Evolutionary conservation across 2,797 vertebrate genomes (phyloP), one percentile per base, ranked within the genome.

Genomic region (Onychomys leucogaster): DNA sequence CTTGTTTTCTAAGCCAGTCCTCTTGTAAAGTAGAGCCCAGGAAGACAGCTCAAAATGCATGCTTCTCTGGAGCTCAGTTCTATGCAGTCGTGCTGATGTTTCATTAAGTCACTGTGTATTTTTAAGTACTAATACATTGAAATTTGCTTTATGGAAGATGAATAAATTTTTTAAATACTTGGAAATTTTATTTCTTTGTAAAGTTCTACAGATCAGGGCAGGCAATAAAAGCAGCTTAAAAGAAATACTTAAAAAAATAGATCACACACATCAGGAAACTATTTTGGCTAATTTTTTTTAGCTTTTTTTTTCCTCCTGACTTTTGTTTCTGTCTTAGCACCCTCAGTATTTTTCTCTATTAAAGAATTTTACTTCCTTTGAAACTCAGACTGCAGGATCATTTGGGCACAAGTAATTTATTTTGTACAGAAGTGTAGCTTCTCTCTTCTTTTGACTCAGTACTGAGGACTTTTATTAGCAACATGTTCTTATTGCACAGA

Each of bases 21-120:
- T 57, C 80, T 89, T 93, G 43, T 94, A 97, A 97, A 88, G 41
- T 90, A 94, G 96, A 94, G 95, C 92, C 97, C 91, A 97, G 97
- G 95, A 96, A 96, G 93, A 96, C 82, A 90, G 91, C 67, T 89
- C 57, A 52, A 71, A 92, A 49, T 89, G 78, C 88, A 10, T 81
- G 57, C 85, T 87, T 97, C 93, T 96, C 91, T 94, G 96, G 95
- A 95, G 95, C 97, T 95, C 96, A 95, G 46, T 95, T 97, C 97
- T 97, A 96, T 97, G 96, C 97, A 97, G 97, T 97, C 97, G 75
- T 97, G 91, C 94, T 95, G 75, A 97, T 96, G 96, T 96, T 94
- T 97, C 96, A 95, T 96, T 96, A 96, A 95, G 96, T 97, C 97
- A 97, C 97, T 97, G 96, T 98, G 96, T 97, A 96, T 96, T 97